These are phyloP conservation scores for Tolmerus cingulatus DNA, from an alignment of 2,888 invertebrate genomes.

Conservation along the genomic window DNA sequence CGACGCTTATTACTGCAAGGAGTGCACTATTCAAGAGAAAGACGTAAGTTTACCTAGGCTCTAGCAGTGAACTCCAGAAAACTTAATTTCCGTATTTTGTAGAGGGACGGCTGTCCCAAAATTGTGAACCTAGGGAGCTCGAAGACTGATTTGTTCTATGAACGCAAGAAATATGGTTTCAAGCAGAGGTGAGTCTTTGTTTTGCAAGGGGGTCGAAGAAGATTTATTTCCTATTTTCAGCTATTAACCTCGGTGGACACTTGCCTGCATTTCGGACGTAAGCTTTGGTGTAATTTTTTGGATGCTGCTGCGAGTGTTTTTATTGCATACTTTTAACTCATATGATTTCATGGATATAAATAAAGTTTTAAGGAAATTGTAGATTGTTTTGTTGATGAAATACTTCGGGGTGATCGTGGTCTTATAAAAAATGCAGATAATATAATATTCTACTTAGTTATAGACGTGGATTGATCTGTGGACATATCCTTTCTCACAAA, in stretches of 20 bases:
- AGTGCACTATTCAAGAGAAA: conserved; percentile 99
- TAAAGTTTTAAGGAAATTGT: neutral
- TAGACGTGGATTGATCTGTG: too few relatives aligned
- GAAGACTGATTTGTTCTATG: conserved; percentile 99
- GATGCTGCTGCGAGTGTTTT: neutral
- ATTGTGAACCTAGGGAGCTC: conserved; percentile 99
- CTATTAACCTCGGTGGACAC: neutral
- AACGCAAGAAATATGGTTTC: conserved; percentile 99
- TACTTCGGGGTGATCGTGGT: too few relatives aligned
- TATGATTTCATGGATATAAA: neutral
- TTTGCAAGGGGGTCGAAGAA: neutral
- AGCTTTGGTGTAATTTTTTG: neutral
- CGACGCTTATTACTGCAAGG: conserved; percentile 99
- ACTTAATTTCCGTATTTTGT: conserved; percentile 57
- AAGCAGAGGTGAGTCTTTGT: conserved; percentile 73
- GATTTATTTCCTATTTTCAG: neutral
- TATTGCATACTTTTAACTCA: neutral
- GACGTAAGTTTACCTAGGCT: conserved; percentile 69
- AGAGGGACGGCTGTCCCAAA: conserved; percentile 99
- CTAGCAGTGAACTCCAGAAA: neutral
- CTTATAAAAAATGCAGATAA: too few relatives aligned
- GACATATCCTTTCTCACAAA: too few relatives aligned
- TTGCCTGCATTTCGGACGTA: neutral
- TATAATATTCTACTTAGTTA: too few relatives aligned
- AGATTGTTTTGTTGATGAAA: neutral